Evolutionary conservation across 2,797 vertebrate genomes (phyloP), one percentile per base, ranked within the genome.

Genomic region (Kryptolebias ocellatus): DNA sequence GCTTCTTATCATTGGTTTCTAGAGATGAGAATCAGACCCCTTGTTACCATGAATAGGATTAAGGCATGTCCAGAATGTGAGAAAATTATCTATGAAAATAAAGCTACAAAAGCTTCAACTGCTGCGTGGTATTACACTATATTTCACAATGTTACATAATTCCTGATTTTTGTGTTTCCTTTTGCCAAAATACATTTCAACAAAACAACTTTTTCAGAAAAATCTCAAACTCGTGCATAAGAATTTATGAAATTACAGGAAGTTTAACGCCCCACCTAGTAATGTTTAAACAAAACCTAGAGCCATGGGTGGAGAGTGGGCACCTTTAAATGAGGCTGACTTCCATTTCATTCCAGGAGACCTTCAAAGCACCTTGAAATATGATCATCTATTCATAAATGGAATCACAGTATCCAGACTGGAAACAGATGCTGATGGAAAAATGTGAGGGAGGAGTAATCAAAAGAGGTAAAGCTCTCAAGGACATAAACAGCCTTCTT

Each of bases 321-420:
- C 53, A 64, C 61, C 68, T 80, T 74, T 70, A 78, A 72, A 72
- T 74, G 55, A 76, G 17, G 72, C 53, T 11, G 5, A 64, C 72
- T 78, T 84, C 42, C 53, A 47, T 44, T 72, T 52, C 53, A 59
- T 59, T 70, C 50, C 54, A 27, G 49, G 53, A 67, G 45, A 83
- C 82, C 79, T 79, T 81, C 57, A 74, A 69, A 74, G 65, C 47
- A 76, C 83, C 81, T 83, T 83, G 77, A 64, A 74, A 73, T 65
- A 79, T 75, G 52, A 81, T 80, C 45, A 67, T 78, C 64, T 78
- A 67, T 87, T 83, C 74, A 70, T 60, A 72, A 62, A 45, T 57
- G 46, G 12, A 70, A 39, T 67, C 61, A 69, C 68, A 31, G 72
- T 46, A 75, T 79, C 58, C 63, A 45, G 76, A 67, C 60, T 64